Conservation (phyloP, 2,113 vertebrate species). For the Montifringilla adamsi region DNA sequence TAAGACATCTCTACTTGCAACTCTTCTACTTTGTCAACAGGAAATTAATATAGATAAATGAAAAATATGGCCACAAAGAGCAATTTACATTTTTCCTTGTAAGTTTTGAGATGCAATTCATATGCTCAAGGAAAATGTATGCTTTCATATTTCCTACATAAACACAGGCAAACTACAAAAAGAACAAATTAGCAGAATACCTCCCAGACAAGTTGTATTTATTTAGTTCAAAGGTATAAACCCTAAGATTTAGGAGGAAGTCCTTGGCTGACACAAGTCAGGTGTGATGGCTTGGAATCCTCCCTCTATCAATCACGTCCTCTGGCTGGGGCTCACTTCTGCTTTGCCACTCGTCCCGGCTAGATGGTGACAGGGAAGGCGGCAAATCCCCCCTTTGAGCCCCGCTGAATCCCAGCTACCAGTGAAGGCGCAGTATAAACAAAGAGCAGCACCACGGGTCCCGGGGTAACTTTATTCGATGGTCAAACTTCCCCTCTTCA, state of each 20-base stretch:
- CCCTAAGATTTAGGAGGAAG: not conserved
- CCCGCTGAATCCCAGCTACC: too few relatives aligned
- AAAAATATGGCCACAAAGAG: not conserved
- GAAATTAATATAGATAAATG: not conserved
- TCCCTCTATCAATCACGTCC: conserved; percentile 4
- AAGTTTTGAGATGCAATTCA: not conserved
- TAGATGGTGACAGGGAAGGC: too few relatives aligned
- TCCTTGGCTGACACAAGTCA: conserved; percentile 17
- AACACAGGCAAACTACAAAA: not conserved
- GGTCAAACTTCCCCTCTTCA: too few relatives aligned
- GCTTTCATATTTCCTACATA: not conserved
- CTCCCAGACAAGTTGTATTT: not conserved
- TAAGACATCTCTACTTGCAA: not conserved
- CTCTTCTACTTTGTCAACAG: not conserved
- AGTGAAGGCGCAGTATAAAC: too few relatives aligned
- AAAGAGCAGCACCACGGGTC: too few relatives aligned
- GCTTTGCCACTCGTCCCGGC: too few relatives aligned
- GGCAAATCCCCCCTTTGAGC: too few relatives aligned
- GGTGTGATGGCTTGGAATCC: conserved; percentile 21
- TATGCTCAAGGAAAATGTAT: not conserved
- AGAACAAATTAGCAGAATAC: not conserved
- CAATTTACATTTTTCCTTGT: not conserved
- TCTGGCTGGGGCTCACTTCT: not conserved
- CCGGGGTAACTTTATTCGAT: too few relatives aligned
- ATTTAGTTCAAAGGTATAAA: conserved; percentile 17